These are phyloP conservation scores for Gila robusta DNA, from an alignment of 2,797 vertebrate genomes.

Conservation along the genomic window DNA sequence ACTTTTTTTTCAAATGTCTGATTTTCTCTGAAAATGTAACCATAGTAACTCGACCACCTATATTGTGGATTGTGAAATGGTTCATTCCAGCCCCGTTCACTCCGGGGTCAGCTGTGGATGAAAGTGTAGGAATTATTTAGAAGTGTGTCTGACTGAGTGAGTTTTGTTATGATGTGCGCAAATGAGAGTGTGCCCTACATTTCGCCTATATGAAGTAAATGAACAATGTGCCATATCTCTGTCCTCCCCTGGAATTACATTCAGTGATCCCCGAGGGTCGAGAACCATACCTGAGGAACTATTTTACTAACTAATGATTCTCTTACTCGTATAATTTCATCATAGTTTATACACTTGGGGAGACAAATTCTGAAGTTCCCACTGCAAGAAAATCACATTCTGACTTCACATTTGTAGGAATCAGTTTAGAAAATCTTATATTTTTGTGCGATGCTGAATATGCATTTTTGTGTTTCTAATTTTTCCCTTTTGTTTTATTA, in stretches of 20 bases:
- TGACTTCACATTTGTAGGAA: background rate
- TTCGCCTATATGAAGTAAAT: slow-evolving; percentile 13
- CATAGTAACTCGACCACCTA: background rate
- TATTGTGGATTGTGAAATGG: slow-evolving; percentile 12
- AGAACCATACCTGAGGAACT: background rate
- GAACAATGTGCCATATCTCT: slow-evolving; percentile 4
- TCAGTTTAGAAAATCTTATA: background rate
- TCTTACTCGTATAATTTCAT: slow-evolving; percentile 21
- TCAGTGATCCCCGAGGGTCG: slow-evolving; percentile 13
- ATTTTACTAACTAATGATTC: background rate
- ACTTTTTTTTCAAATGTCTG: background rate
- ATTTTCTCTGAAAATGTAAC: background rate
- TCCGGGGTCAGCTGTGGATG: slow-evolving; percentile 29
- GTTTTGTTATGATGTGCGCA: slow-evolving; percentile 19
- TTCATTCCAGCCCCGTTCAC: slow-evolving; percentile 20
- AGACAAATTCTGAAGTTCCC: background rate
- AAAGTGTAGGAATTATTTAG: slow-evolving; percentile 40
- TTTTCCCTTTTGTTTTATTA: slow-evolving; percentile 13
- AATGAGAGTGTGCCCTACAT: slow-evolving; percentile 8
- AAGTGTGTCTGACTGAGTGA: slow-evolving; percentile 12
- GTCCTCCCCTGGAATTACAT: background rate
- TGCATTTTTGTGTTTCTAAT: slow-evolving; percentile 2
- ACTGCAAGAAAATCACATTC: background rate
- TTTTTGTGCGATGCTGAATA: slow-evolving; percentile 5
- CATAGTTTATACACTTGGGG: background rate